Evolutionary conservation across 2,888 invertebrate genomes (phyloP), one percentile per base, ranked within the genome.

Genomic region (Cosmorhoe ocellata): DNA sequence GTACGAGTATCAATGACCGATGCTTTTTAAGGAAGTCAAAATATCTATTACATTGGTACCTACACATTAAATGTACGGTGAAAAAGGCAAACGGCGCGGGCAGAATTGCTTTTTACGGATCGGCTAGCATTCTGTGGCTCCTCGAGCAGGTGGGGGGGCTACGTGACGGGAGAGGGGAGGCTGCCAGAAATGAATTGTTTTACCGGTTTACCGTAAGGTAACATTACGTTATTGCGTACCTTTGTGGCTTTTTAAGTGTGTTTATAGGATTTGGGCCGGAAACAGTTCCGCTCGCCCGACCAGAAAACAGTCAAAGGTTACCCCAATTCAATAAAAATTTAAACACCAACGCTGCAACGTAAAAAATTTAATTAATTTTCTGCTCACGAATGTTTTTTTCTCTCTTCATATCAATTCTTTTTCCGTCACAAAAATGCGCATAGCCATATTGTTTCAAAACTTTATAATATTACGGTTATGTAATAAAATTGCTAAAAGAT

Each of bases 31-130:
- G 61, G 61, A 67, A 53, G 57, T 54, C 66, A 69, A 72, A 74
- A 74, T 79, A 79, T 79, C 76, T 81, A 81, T 79, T 66, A 76
- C 77, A 78, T 78, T 73, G 76, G 74, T 81, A 77, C n/a, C n/a
- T n/a, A n/a, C 73, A 74, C 74, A 84, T 82, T 82, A 78, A 85
- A 86, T 82, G 82, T 85, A 84, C 80, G 76, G 79, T 80, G 80
- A 81, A 84, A 81, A 81, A 81, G 78, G 77, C 77, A 81, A 86
- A 86, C 83, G 81, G 77, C 61, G 79, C 81, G 84, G 71, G 79
- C 81, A 81, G 82, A 85, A 87, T 86, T 83, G 84, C 83, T 83
- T 84, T 86, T 87, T 82, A 85, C 84, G 86, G 84, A 84, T 86
- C 84, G 79, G 67, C 79, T 82, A 80, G 68, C 84, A 79, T 80